phyloP scores from a whole-genome alignment of 2,113 vertebrate species.

The Rhodinocichla rosea region DNA sequence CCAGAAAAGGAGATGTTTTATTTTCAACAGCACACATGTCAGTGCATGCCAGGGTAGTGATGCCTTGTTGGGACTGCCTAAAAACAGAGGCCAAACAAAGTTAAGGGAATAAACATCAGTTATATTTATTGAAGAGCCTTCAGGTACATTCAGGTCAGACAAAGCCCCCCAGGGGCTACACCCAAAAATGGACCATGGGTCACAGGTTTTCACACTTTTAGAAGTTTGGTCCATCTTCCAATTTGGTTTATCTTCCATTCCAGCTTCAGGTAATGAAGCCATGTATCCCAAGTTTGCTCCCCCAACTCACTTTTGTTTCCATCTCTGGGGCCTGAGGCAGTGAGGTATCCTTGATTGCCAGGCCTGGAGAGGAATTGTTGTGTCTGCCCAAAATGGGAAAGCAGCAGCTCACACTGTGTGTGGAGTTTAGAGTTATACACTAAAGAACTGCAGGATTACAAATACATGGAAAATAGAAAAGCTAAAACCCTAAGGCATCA shows the following conservation, averaged over 20 bases:
- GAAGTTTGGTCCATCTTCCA: too few relatives aligned
- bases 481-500: neutral
- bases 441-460: neutral
- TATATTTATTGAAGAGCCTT: neutral
- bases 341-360: neutral
- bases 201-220: neutral
- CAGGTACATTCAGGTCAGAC: neutral
- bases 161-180: neutral
- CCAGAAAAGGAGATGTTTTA: neutral
- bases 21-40: accelerated
- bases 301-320: neutral
- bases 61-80: neutral
- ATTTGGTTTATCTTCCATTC: neutral
- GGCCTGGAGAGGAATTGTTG: neutral
- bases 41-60: too few relatives aligned
- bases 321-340: neutral
- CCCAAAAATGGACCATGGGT: accelerated
- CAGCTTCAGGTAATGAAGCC: neutral
- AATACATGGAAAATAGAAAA: accelerated
- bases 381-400: neutral
- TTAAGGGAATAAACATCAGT: neutral
- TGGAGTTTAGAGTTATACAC: neutral
- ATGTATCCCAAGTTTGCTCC: neutral
- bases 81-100: neutral
- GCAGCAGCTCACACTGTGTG: neutral